Base-by-base conservation (phyloP, 2,888 invertebrate species). In the Spisula solida region DNA sequence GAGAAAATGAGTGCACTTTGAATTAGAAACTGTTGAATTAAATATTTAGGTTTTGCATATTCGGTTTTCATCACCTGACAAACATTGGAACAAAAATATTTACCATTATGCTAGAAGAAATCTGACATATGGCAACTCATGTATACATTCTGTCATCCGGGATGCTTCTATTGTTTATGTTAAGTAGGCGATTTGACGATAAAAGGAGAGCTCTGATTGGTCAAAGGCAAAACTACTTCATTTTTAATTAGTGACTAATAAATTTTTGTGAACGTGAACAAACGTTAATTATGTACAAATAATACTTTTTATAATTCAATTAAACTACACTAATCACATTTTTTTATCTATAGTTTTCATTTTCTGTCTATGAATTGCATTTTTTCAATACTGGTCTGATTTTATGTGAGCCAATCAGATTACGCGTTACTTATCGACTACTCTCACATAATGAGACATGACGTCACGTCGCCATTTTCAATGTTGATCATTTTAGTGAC, bases 381-480 rank as follows among this genome's bases (percentile, higher is more conserved):
- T 66, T n/a, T 55, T 66, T 66, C 60, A 12, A 25, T 66, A 4
- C 25, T 66, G 60, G 51, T 20, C 56, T n/a, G 25, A 51, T 83
- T n/a, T 70, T 14, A 41, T 47, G n/a, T 87, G 8, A 60, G 66
- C 93, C 93, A 92, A 93, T 93, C 86, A 90, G 48, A 86, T 34
- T 5, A 6, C n/a, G 18, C 48, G 29, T 90, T 79, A 80, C 70
- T 87, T 66, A 16, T 75, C 60, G 78, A 75, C 87, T 87, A 88
- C 85, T 90, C 48, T 83, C 82, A 34, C 87, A 91, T 93, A 90
- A 93, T 92, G 90, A 92, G 92, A 90, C 86, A 83, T 93, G 93
- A 93, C 93, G 93, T 93, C 93, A 93, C 88, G 91, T 91, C 93
- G 92, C 90, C 93, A 93, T 92, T 88, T 90, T 84, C 88, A 79